Evolutionary conservation across 2,113 vertebrate genomes (phyloP), one percentile per base, ranked within the genome.

Genomic region (Calypte anna): DNA sequence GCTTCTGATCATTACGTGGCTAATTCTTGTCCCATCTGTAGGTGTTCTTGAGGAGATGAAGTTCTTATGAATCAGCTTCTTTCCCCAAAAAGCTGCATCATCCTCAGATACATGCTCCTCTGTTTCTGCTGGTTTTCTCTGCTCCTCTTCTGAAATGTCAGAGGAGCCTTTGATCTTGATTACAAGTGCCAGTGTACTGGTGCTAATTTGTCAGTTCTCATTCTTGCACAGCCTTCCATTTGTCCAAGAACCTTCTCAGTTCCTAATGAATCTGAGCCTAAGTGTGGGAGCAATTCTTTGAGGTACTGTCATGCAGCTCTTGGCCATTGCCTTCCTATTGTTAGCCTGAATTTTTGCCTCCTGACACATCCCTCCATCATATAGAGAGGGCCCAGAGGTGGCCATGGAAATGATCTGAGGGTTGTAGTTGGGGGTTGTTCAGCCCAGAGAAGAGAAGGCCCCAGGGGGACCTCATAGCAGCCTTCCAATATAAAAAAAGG

Each of bases 21-120:
- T 88, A 64, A 48, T 72, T 69, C 64, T 44, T 20, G 7, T 64
- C 44, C 63, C 20, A 50, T 73, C 55, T 73, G 25, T 66, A 66
- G 84, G 77, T 54, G 73, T 14, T 67, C 55, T 83, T 68, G 63
- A 83, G 72, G 54, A 83, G 68, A 28, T 88, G 61, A 77, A 38
- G 61, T 76, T 91, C 31, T 80, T 57, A 22, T 24, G 79, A 85
- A 90, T 86, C 59, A 40, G 46, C 63, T 88, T 72, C 62, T 90
- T 72, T 81, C 20, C 36, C 63, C 59, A 8, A 18, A 62, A 76
- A 88, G 20, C 57, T 64, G 44, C 24, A 17, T 80, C 19, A 7
- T 82, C 54, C 63, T 64, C 57, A 54, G 2, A 79, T 50, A 23
- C 2, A 21, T 21, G 23, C 18, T 38, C 8, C 5, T 66, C 50